These are phyloP conservation scores for Megalonaias nervosa DNA, from an alignment of 1,140 invertebrate species.

Conservation along the genomic window DNA sequence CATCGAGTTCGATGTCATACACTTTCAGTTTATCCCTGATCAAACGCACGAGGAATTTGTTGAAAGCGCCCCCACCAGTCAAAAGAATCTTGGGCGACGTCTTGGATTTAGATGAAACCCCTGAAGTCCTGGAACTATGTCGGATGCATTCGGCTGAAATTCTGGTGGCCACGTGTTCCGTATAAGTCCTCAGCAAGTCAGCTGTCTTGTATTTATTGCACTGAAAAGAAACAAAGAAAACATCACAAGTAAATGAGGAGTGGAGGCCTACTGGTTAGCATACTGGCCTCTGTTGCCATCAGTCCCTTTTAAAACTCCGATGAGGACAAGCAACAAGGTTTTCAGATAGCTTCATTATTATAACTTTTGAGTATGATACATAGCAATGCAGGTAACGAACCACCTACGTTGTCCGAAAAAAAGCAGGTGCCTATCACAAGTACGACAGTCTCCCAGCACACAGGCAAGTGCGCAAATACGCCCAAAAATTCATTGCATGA, in stretches of 20 bases:
- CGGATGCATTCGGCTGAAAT: slow-evolving; percentile 44
- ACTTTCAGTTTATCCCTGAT: slow-evolving; percentile 43
- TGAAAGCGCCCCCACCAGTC: slow-evolving; percentile 66
- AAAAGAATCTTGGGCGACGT: slow-evolving; percentile 45
- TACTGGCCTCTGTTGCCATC: too few species aligned
- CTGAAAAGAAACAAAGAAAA: slow-evolving; percentile 39
- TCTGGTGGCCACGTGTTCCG: slow-evolving; percentile 56
- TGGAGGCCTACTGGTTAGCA: too few species aligned
- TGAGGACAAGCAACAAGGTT: too few species aligned
- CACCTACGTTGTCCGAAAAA: too few species aligned
- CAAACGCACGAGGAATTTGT: slow-evolving; percentile 52
- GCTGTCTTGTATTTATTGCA: slow-evolving; percentile 36
- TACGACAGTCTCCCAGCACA: too few species aligned
- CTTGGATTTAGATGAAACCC: neutral
- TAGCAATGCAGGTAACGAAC: too few species aligned
- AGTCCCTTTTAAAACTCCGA: too few species aligned
- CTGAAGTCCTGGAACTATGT: slow-evolving; percentile 2
- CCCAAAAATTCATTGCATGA: too few species aligned
- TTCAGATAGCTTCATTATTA: too few species aligned
- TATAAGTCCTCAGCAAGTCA: slow-evolving; percentile 56
- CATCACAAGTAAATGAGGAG: neutral
- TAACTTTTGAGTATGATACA: too few species aligned
- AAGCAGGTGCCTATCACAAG: too few species aligned
- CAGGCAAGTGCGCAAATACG: too few species aligned
- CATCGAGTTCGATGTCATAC: slow-evolving; percentile 44